These are phyloP conservation scores for Bombyx mandarina DNA, from an alignment of 1,140 invertebrate species.

Conservation along the genomic window DNA sequence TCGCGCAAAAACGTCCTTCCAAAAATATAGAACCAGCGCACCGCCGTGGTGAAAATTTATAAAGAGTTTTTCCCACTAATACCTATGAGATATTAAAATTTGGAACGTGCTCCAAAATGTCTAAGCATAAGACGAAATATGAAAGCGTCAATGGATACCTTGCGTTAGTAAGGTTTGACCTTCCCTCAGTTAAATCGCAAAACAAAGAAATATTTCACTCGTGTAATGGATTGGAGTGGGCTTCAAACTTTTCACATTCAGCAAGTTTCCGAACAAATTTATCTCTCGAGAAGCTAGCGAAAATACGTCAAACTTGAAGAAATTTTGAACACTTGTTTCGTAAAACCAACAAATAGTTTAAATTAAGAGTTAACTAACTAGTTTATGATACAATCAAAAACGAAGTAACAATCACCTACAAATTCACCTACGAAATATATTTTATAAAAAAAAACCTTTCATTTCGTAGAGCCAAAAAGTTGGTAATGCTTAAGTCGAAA, in stretches of 20 bases:
- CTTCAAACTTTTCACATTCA: constrained; percentile 69
- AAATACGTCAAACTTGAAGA: constrained; percentile 69
- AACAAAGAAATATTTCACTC: constrained; percentile 71
- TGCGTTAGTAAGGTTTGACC: constrained; percentile 54
- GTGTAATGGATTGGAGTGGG: constrained; percentile 70
- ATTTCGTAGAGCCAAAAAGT: neutral
- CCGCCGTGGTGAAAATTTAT: too few species aligned
- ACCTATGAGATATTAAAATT: too few species aligned
- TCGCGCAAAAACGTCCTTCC: too few species aligned
- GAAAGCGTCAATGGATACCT: constrained; percentile 38
- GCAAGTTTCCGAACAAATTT: constrained; percentile 68
- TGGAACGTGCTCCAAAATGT: neutral
- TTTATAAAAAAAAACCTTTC: too few species aligned
- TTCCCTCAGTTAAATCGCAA: constrained; percentile 48
- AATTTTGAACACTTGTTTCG: constrained; percentile 66
- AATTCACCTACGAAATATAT: too few species aligned
- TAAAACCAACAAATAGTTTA: constrained; percentile 50
- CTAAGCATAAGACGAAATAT: constrained; percentile 2
- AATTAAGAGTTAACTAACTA: constrained; percentile 16
- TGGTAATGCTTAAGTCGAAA: neutral
- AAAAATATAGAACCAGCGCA: too few species aligned
- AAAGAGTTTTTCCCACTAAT: too few species aligned
- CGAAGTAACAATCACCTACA: too few species aligned
- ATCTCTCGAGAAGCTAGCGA: constrained; percentile 60
- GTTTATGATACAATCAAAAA: too few species aligned